Evolutionary conservation across 2,888 invertebrate genomes (phyloP), one percentile per base, ranked within the genome.

Genomic region (Ennomos erosarius): DNA sequence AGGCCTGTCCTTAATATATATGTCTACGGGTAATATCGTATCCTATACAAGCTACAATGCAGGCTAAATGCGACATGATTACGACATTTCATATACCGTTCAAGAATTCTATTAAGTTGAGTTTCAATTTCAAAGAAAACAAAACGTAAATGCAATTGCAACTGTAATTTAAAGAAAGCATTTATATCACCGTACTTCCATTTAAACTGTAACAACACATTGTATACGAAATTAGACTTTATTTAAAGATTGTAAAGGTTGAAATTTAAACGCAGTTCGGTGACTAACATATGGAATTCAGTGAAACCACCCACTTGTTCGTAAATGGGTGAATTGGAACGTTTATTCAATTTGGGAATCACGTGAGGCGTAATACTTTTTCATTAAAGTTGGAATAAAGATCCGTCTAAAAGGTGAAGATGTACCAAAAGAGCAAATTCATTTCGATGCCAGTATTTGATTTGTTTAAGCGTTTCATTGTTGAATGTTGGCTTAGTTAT

Each of bases 261-360:
- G 26, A 9, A n/a, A 10, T 16, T 26, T 1, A 47, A 26, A 10
- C 13, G 10, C n/a, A 4, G 16, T 13, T 16, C 37, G 12, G 6
- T 6, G 26, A 26, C 26, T 26, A 26, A 26, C 3, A 26, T 26
- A 36, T 46, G 12, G 11, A 12, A 26, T 26, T 5, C 13, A 6
- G 6, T 39, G 34, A 8, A 36, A 51, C 59, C 59, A 26, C 64
- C 65, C 68, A 69, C 71, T 70, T 68, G 64, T 64, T 71, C 65
- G 67, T 57, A 62, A 74, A 74, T 74, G 71, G 79, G 77, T 78
- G 68, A 76, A 75, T 65, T 68, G 65, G 52, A 72, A 62, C 74
- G 69, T 76, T 79, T 76, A 80, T 80, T 79, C 77, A 76, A 81
- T 81, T 77, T 74, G 71, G 69, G 26, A 26, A 26, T 5, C 26